Evolutionary conservation across 1,140 invertebrate species (phyloP).

Genomic region (Drosophila arawakana): DNA sequence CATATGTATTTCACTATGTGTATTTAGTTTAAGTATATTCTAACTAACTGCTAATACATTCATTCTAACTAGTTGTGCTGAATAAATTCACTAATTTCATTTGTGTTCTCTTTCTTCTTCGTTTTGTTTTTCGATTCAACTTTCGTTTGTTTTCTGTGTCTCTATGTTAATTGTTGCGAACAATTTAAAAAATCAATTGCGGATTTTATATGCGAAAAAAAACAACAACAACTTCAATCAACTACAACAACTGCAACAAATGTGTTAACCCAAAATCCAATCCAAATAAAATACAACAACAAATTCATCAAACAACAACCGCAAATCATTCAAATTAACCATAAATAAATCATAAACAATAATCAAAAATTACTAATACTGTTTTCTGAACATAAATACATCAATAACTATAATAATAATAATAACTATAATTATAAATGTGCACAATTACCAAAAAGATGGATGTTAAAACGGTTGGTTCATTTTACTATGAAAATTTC

Average conservation of each 20-base stretch:
- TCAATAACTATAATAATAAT: conserved; percentile 46
- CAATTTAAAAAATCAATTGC: conserved; percentile 20
- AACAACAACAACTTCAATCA: conserved; percentile 50
- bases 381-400: conserved; percentile 36
- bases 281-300: conserved; percentile 27
- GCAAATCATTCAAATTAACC: conserved; percentile 33
- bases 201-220: conserved; percentile 19
- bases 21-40: conserved; percentile 16
- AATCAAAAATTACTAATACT: conserved; percentile 51
- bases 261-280: conserved; percentile 59
- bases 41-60: conserved; percentile 13
- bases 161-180: conserved; percentile 46
- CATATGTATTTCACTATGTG: not conserved
- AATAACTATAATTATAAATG: conserved; percentile 54
- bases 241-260: conserved; percentile 44
- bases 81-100: conserved; percentile 71
- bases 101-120: conserved; percentile 74
- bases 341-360: conserved; percentile 43
- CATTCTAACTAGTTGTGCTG: conserved; percentile 4
- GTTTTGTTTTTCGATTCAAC: conserved; percentile 51
- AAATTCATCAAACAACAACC: conserved; percentile 53
- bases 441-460: conserved; percentile 86
- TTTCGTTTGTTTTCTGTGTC: conserved; percentile 63
- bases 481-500: conserved; percentile 97
- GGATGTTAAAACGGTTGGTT: conserved; percentile 96